A percentile compares a stretch with the other conserved stretches of the same genome.
Conservation (phyloP, 2,888 invertebrate species). For the Chouioia cunea region DNA sequence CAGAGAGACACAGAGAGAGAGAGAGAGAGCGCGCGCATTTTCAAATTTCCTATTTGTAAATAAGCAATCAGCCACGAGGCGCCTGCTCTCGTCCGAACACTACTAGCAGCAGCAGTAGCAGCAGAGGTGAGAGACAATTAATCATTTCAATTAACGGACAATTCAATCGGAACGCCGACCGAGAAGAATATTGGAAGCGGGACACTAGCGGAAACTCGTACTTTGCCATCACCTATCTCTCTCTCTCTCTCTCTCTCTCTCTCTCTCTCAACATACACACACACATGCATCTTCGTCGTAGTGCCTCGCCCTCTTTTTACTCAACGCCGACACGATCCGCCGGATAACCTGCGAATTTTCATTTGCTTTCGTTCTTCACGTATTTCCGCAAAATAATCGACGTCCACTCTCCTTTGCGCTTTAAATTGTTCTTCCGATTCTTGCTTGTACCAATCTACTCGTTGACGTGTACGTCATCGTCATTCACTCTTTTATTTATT, state of each 20-base stretch:
- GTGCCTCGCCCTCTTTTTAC: no score
- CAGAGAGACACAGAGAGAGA: background rate
- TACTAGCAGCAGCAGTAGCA: background rate
- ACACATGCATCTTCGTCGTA: no score
- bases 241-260: constrained; percentile 17
- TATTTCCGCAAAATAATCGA: constrained; percentile 42
- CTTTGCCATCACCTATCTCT: constrained; percentile 28
- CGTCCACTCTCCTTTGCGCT: background rate
- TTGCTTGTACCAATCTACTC: constrained; percentile 8
- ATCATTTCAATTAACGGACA: constrained; percentile 69
- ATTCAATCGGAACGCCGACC: constrained; percentile 61
- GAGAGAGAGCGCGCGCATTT: constrained; percentile 59
- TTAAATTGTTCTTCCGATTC: constrained; percentile 7
- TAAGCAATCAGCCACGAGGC: constrained; percentile 65
- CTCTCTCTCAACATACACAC: constrained; percentile 35
- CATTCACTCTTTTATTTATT: constrained; percentile 10
- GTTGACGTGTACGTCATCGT: background rate
- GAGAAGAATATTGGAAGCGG: constrained; percentile 66
- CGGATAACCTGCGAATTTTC: constrained; percentile 30
- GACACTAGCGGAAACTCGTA: constrained; percentile 58
- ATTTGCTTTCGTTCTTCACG: constrained; percentile 36
- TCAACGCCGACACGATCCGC: no score
- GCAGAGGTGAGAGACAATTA: constrained; percentile 65
- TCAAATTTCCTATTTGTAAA: constrained; percentile 70
- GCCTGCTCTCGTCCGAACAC: constrained; percentile 15